These are phyloP conservation scores for Borostomias antarcticus DNA, from an alignment of 2,797 vertebrate genomes.

Conservation along the genomic window DNA sequence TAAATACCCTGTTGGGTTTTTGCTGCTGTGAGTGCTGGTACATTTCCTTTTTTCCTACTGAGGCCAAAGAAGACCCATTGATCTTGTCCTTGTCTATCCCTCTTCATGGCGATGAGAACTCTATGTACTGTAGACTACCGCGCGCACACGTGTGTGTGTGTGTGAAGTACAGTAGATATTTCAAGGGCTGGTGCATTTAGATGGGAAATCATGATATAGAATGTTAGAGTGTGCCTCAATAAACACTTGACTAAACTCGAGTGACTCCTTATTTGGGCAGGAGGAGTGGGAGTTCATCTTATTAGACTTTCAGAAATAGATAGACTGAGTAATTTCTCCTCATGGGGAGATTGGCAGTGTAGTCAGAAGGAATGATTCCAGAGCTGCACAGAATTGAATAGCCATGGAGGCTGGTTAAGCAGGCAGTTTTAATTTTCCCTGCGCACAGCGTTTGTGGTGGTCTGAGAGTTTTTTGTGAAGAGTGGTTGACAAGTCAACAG, in stretches of 20 bases:
- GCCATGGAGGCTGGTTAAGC: constrained; percentile 59
- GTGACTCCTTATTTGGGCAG: constrained; percentile 68
- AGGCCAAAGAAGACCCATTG: too few relatives aligned
- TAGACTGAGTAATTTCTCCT: constrained; percentile 66
- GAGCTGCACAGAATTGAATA: constrained; percentile 67
- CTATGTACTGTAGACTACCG: too few relatives aligned
- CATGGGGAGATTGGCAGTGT: constrained; percentile 66
- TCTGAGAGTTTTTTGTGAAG: constrained; percentile 51
- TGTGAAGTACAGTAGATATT: constrained; percentile 12
- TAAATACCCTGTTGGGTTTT: too few relatives aligned
- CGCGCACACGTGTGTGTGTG: neutral
- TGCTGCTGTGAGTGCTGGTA: too few relatives aligned
- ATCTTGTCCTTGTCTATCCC: too few relatives aligned
- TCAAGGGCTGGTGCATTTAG: constrained; percentile 50
- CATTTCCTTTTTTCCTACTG: too few relatives aligned
- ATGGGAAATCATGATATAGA: constrained; percentile 40
- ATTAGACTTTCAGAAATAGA: constrained; percentile 75
- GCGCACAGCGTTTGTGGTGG: constrained; percentile 58
- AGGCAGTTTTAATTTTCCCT: constrained; percentile 76
- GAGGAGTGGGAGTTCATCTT: constrained; percentile 70
- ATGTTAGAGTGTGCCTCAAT: constrained; percentile 57
- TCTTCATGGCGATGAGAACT: too few relatives aligned
- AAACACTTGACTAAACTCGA: constrained; percentile 73
- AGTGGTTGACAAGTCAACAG: constrained; percentile 28
- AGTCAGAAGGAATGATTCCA: constrained; percentile 75